Base-by-base conservation (phyloP, 2,888 invertebrate species). In the Stenoptilia bipunctidactyla region DNA sequence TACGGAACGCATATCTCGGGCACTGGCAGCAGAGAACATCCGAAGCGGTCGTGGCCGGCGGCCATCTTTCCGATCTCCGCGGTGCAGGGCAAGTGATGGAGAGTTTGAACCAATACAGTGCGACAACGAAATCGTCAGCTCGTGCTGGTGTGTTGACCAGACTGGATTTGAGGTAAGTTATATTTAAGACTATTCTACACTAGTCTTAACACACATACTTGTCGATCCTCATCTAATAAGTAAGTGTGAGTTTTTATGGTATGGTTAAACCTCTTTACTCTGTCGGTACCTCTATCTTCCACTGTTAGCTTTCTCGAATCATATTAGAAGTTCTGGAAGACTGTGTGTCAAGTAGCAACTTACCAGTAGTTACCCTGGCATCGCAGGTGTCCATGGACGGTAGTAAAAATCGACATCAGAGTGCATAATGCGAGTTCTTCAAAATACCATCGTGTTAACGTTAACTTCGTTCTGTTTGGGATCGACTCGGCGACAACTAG, bases 81-180 rank as follows among this genome's bases (percentile, higher is more conserved):
- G 90, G 33, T 94, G 94, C 62, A 85, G 87, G 48, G 87, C 87
- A 53, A 66, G 82, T 0, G 90, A 90, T 41, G 93, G 92, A 5
- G 88, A 89, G 49, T 94, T 93, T 56, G 92, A 92, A 58, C 85
- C 86, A 38, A 84, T 94, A 12, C 94, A 94, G 62, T 94, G 94
- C 56, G 87, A 89, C 40, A 89, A 91, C 52, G 89, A 89, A 53
- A 87, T 89, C 43, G 86, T 89, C 38, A 89, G 89, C 56, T 86
- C 87, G 25, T 94, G 94, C 62, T 94, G 94, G 93, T 94, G 94
- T 63, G 92, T 94, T 6, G 92, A 94, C 58, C 85, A 89, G 44
- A 86, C 90, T 45, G 94, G 94, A 1, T 88, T 89, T 48, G 94
- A 94, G 80, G 83, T 82, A 13, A 56, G 58, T 30, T 4, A n/a